Evolutionary conservation across 2,113 vertebrate species (phyloP).

Genomic region (Malaclemys terrapin): DNA sequence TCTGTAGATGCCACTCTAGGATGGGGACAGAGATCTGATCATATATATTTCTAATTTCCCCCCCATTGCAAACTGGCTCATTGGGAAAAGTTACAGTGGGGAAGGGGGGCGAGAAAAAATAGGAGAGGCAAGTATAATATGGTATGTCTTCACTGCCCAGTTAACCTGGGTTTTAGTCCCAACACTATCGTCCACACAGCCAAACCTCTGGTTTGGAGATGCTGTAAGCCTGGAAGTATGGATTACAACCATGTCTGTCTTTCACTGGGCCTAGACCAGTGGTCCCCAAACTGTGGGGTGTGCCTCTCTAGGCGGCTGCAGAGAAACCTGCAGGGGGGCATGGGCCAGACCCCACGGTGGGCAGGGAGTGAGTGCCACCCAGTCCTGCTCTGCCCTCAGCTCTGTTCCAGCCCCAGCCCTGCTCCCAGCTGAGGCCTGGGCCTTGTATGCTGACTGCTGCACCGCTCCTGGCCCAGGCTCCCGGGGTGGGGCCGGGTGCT

Average conservation of each 20-base stretch:
- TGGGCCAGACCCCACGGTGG: too few relatives aligned
- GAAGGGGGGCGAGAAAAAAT: background rate
- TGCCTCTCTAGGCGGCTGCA: too few relatives aligned
- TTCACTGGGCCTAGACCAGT: background rate
- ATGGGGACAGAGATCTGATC: too few relatives aligned
- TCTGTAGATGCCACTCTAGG: conserved; percentile 21
- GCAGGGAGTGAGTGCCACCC: too few relatives aligned
- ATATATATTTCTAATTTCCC: background rate
- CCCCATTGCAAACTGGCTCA: background rate
- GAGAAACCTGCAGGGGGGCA: too few relatives aligned
- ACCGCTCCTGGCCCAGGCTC: too few relatives aligned
- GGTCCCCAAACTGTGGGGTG: too few relatives aligned
- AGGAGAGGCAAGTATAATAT: background rate
- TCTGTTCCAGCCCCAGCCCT: too few relatives aligned
- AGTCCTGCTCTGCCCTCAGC: too few relatives aligned
- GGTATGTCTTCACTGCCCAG: background rate
- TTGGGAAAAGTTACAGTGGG: background rate
- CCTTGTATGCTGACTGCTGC: too few relatives aligned
- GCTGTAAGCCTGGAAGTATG: background rate
- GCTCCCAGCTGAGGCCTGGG: too few relatives aligned
- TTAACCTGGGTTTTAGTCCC: background rate
- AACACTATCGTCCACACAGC: background rate
- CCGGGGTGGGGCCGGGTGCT: too few relatives aligned
- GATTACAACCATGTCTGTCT: background rate
- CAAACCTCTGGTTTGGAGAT: background rate